These are phyloP conservation scores for Pelodiscus sinensis DNA, from an alignment of 2,113 vertebrate species.

Conservation along the genomic window DNA sequence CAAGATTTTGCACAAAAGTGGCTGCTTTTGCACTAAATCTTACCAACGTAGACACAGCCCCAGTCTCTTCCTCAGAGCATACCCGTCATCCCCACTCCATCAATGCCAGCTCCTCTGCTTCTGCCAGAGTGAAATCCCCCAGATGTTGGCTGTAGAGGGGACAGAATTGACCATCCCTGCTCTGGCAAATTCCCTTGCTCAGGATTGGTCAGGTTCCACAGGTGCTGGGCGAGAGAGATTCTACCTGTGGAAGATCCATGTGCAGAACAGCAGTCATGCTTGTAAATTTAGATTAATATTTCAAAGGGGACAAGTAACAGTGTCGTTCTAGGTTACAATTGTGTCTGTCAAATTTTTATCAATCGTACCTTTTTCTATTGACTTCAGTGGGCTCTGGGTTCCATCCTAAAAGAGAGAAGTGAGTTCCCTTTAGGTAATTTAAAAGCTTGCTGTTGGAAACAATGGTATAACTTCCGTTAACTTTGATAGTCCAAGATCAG, in stretches of 20 bases:
- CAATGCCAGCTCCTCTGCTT: too few species aligned
- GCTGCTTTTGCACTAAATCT: too few species aligned
- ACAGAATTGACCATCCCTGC: too few species aligned
- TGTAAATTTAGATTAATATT: not conserved
- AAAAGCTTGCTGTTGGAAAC: not conserved
- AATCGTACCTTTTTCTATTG: not conserved
- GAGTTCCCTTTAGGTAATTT: not conserved
- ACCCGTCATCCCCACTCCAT: too few species aligned
- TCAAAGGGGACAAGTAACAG: not conserved
- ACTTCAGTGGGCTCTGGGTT: not conserved
- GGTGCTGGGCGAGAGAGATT: too few species aligned
- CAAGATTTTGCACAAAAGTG: too few species aligned
- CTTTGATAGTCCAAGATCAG: not conserved
- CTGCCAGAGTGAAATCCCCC: too few species aligned
- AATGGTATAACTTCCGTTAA: not conserved
- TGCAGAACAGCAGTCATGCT: not conserved
- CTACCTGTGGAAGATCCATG: not conserved
- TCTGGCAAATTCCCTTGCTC: too few species aligned
- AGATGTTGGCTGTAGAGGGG: too few species aligned
- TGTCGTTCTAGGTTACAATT: not conserved
- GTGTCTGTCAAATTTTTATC: not conserved
- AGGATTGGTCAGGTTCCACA: too few species aligned
- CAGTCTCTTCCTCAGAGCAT: too few species aligned
- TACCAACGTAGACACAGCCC: too few species aligned
- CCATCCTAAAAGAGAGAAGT: not conserved